Evolutionary conservation across 2,113 vertebrate genomes (phyloP).

Genomic region (Ammodytes marinus): DNA sequence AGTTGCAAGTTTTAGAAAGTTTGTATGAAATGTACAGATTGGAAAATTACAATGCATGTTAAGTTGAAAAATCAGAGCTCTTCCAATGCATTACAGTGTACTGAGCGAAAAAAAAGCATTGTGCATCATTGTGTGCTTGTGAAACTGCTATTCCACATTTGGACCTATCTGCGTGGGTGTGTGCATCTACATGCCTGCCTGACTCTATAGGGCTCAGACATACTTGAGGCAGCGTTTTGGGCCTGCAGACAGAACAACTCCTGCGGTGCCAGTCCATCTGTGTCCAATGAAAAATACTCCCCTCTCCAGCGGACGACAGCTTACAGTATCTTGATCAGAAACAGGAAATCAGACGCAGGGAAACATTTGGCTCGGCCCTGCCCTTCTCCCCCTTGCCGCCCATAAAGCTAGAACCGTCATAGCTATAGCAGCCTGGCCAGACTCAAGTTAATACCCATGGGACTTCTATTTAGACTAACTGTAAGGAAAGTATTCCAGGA

Average conservation of each 20-base stretch:
- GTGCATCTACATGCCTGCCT: conserved; percentile 51
- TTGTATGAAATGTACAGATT: neutral
- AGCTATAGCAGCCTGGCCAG: conserved; percentile 56
- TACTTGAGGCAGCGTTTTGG: conserved; percentile 46
- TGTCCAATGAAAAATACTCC: conserved; percentile 64
- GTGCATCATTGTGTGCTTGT: conserved; percentile 30
- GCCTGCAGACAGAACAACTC: conserved; percentile 57
- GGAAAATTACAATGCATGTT: neutral
- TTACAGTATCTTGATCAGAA: conserved; percentile 56
- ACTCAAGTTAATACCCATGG: conserved; percentile 55
- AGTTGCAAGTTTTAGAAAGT: neutral
- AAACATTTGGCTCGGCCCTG: conserved; percentile 28
- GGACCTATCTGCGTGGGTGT: conserved; percentile 47
- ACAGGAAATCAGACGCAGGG: conserved; percentile 47
- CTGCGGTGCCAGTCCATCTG: conserved; percentile 70
- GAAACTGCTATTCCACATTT: conserved; percentile 22
- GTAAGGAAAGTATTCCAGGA: conserved; percentile 77
- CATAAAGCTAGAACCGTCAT: conserved; percentile 57
- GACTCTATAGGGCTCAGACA: conserved; percentile 57
- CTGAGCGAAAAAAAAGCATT: neutral
- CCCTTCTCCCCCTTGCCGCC: conserved; percentile 29
- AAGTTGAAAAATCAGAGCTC: neutral
- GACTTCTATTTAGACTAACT: conserved; percentile 76
- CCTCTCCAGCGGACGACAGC: conserved; percentile 56
- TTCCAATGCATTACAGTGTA: neutral